Percentiles rank a stretch among this genome's conserved stretches.
Conservation (phyloP, 2,888 invertebrate species). For the Ennomos erosarius region DNA sequence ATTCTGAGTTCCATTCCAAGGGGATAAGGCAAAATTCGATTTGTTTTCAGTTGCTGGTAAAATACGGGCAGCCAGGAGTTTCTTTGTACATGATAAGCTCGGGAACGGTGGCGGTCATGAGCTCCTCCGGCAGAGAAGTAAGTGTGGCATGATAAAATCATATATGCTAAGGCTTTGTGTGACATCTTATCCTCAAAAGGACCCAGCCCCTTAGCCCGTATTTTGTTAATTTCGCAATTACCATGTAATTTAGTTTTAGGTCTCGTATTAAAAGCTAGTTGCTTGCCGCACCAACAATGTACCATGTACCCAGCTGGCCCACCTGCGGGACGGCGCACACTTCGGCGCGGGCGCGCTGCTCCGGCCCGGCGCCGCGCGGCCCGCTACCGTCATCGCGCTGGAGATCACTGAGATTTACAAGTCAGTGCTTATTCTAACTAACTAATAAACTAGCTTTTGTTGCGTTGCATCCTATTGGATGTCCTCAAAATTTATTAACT, state of each 20-base stretch:
- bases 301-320: constrained; percentile 58
- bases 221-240: too few relatives aligned
- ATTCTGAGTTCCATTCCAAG: too few relatives aligned
- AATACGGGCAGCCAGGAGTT: constrained; percentile 78
- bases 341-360: constrained; percentile 86
- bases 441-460: too few relatives aligned
- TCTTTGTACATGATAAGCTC: constrained; percentile 85
- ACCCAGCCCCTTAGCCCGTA: too few relatives aligned
- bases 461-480: neutral
- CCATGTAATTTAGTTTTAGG: too few relatives aligned
- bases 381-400: constrained; percentile 83
- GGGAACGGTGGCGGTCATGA: constrained; percentile 85
- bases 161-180: too few relatives aligned
- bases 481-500: neutral
- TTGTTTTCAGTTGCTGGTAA: constrained; percentile 76
- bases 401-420: constrained; percentile 86
- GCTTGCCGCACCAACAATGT: too few relatives aligned
- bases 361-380: constrained; percentile 72
- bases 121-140: constrained; percentile 84
- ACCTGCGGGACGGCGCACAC: constrained; percentile 85
- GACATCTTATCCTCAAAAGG: neutral
- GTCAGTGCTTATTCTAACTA: constrained; percentile 38
- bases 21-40: neutral
- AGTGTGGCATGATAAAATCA: too few relatives aligned
- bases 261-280: too few relatives aligned